These are phyloP conservation scores for Pterocles gutturalis DNA, from an alignment of 2,113 vertebrate species.

Conservation along the genomic window DNA sequence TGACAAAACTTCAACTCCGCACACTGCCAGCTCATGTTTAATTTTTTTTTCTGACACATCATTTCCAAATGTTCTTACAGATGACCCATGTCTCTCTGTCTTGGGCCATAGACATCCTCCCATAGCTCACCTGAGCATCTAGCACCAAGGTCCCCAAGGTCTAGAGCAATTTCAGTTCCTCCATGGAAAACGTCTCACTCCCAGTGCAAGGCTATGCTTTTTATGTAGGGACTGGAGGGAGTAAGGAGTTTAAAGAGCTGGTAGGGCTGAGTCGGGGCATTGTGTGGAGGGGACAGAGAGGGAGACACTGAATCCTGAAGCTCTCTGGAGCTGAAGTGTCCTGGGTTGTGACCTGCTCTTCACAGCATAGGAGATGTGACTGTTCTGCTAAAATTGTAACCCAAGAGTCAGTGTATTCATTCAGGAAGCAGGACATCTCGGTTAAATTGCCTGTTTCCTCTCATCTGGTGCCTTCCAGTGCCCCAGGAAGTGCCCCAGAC, in stretches of 20 bases:
- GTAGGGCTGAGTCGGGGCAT: background rate
- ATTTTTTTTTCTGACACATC: background rate
- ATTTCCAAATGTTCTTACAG: background rate
- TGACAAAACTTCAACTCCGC: too few species aligned
- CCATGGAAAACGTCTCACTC: background rate
- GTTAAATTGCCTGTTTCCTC: background rate
- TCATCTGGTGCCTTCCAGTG: background rate
- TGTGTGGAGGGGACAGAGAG: background rate
- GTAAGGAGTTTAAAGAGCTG: background rate
- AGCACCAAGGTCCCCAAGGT: background rate
- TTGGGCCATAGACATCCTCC: background rate
- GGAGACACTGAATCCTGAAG: background rate
- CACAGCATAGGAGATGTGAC: background rate
- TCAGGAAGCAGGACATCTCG: background rate
- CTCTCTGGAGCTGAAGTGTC: background rate
- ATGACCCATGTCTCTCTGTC: background rate
- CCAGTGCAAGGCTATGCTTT: background rate
- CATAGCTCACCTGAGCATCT: background rate
- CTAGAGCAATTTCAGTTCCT: background rate
- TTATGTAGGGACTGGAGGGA: background rate
- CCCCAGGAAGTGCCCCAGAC: fast-evolving
- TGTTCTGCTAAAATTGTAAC: background rate
- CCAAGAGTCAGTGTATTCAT: background rate
- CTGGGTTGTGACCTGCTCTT: background rate
- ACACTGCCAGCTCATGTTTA: too few species aligned